phyloP scores from a whole-genome alignment of 2,797 vertebrate species.

The Catharus ustulatus region DNA sequence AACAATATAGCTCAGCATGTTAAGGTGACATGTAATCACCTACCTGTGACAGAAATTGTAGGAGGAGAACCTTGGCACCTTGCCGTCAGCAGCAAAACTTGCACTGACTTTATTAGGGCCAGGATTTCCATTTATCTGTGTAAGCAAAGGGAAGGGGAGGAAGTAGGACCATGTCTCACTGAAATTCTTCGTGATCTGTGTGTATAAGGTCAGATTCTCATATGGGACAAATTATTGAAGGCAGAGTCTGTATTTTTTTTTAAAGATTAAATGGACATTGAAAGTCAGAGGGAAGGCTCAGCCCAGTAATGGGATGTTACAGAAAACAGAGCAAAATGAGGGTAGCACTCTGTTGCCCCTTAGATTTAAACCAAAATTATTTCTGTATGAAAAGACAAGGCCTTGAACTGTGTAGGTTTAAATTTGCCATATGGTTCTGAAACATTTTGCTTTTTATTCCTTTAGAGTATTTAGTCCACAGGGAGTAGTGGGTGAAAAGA shows the following conservation, averaged over 20 bases:
- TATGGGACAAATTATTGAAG: conserved; percentile 49
- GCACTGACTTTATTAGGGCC: background rate
- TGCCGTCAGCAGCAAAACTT: background rate
- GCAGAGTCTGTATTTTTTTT: background rate
- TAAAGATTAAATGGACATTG: background rate
- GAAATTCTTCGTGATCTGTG: background rate
- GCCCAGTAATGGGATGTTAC: background rate
- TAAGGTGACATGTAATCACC: background rate
- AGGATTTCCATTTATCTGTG: background rate
- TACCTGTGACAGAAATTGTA: background rate
- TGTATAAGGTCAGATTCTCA: conserved; percentile 39
- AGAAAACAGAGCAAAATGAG: background rate
- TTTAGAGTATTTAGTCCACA: background rate
- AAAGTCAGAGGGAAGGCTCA: background rate
- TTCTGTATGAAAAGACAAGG: background rate
- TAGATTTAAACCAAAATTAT: background rate
- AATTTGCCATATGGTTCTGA: background rate
- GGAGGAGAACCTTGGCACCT: background rate
- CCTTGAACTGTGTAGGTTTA: background rate
- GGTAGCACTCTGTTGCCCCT: background rate
- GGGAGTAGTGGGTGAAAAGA: background rate
- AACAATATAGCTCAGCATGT: background rate
- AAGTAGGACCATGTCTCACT: conserved; percentile 15
- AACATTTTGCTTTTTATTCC: background rate
- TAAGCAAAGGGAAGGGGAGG: conserved; percentile 7